These are phyloP conservation scores for Diogma glabrata DNA, from an alignment of 2,888 invertebrate genomes.

Conservation along the genomic window DNA sequence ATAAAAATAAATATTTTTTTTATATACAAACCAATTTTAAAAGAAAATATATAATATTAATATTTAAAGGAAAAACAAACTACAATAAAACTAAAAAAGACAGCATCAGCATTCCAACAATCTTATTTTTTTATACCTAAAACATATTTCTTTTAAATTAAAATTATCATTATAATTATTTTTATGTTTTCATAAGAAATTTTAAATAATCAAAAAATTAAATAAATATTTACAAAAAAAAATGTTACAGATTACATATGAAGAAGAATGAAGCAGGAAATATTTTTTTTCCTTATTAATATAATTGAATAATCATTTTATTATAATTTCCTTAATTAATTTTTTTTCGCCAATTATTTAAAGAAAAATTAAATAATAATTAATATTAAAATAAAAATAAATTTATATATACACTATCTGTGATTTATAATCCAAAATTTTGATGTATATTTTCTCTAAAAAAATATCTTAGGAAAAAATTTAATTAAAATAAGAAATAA, in stretches of 20 bases:
- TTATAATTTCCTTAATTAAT: constrained; percentile 7
- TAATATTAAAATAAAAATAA: constrained; percentile 24
- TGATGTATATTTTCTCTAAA: constrained; percentile 38
- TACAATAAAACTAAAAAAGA: constrained; percentile 5
- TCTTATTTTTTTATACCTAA: constrained; percentile 6
- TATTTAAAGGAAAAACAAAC: not conserved
- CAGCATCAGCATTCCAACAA: constrained; percentile 8
- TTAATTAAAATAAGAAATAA: constrained; percentile 20
- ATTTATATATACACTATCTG: constrained; percentile 35
- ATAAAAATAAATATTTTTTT: not conserved
- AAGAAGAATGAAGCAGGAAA: constrained; percentile 23
- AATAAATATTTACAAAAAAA: constrained; percentile 19
- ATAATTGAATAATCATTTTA: constrained; percentile 29
- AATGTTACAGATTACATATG: constrained; percentile 10
- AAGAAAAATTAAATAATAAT: constrained; percentile 15
- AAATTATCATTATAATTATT: constrained; percentile 5
- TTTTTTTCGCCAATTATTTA: constrained; percentile 18
- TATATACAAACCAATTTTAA: not conserved
- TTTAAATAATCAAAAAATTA: constrained; percentile 11
- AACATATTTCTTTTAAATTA: constrained; percentile 1
- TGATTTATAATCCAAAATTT: constrained; percentile 41
- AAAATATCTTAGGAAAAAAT: constrained; percentile 18
- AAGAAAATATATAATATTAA: not conserved
- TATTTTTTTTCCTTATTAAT: constrained; percentile 32
- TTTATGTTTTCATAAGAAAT: not conserved